These are phyloP conservation scores for Hemistola chrysoprasaria DNA, from an alignment of 2,888 invertebrate species.

Conservation along the genomic window DNA sequence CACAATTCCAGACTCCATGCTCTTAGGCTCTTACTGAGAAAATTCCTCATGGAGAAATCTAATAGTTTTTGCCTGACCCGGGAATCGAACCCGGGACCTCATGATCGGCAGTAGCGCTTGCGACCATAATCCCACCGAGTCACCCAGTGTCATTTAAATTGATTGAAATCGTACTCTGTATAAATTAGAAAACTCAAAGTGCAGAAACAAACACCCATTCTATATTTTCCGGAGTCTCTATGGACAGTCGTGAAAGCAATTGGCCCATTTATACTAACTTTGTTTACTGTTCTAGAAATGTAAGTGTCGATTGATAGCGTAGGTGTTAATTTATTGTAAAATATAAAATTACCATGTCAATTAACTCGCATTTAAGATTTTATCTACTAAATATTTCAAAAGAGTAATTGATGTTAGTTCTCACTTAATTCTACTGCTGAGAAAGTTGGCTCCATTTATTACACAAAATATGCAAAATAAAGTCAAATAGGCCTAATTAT, in stretches of 20 bases:
- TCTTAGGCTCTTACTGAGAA: too few species aligned
- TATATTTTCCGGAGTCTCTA: not conserved
- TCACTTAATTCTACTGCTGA: constrained; percentile 15
- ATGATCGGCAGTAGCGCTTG: too few species aligned
- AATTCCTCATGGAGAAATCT: too few species aligned
- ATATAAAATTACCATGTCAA: constrained; percentile 37
- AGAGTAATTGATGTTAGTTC: constrained; percentile 19
- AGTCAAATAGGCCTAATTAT: constrained; percentile 7
- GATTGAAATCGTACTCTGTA: too few species aligned
- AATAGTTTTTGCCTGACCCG: too few species aligned
- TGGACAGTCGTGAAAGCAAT: not conserved
- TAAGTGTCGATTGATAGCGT: constrained; percentile 26
- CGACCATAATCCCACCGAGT: too few species aligned
- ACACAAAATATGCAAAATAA: constrained; percentile 13
- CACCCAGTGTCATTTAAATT: too few species aligned
- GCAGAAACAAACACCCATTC: too few species aligned
- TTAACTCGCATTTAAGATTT: constrained; percentile 30
- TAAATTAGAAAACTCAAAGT: too few species aligned
- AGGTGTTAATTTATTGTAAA: constrained; percentile 48
- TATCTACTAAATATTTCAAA: constrained; percentile 24
- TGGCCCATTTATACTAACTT: constrained; percentile 1
- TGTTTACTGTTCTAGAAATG: constrained; percentile 9
- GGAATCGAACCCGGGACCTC: too few species aligned
- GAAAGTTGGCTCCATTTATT: constrained; percentile 11
- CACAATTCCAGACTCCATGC: too few species aligned